Evolutionary conservation across 2,113 vertebrate species (phyloP).

Genomic region (Sapayoa aenigma): DNA sequence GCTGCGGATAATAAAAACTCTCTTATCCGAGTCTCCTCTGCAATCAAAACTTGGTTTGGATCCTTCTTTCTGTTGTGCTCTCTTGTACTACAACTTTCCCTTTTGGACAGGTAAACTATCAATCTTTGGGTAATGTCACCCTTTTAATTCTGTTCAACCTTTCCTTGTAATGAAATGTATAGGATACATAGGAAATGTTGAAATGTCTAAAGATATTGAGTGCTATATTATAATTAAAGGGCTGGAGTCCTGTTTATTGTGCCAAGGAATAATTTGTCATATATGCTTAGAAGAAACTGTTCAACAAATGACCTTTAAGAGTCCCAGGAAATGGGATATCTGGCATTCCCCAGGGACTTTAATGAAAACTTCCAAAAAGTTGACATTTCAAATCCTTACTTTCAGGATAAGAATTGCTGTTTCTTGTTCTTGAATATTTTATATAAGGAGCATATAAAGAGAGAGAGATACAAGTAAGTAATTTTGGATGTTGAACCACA

Average conservation of each 20-base stretch:
- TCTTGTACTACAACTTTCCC: conserved; percentile 1
- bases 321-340: conserved; percentile 65
- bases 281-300: conserved; percentile 63
- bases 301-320: conserved; percentile 79
- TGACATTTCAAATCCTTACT: neutral
- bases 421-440: neutral
- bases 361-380: conserved; percentile 39
- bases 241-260: conserved; percentile 68
- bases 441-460: neutral
- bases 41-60: conserved; percentile 72
- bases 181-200: conserved; percentile 67
- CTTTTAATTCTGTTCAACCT: conserved; percentile 64
- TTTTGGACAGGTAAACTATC: conserved; percentile 46
- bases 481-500: neutral
- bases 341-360: conserved; percentile 55
- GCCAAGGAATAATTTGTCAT: conserved; percentile 79
- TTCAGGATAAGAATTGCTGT: neutral
- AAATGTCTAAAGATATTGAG: conserved; percentile 73
- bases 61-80: conserved; percentile 67
- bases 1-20: conserved; percentile 76
- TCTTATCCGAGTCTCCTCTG: conserved; percentile 67
- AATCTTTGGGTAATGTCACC: conserved; percentile 31
- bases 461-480: neutral
- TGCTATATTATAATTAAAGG: conserved; percentile 82
- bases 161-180: conserved; percentile 69